These are phyloP conservation scores for Hiodon tergisus DNA, from an alignment of 2,113 vertebrate species.

Conservation along the genomic window DNA sequence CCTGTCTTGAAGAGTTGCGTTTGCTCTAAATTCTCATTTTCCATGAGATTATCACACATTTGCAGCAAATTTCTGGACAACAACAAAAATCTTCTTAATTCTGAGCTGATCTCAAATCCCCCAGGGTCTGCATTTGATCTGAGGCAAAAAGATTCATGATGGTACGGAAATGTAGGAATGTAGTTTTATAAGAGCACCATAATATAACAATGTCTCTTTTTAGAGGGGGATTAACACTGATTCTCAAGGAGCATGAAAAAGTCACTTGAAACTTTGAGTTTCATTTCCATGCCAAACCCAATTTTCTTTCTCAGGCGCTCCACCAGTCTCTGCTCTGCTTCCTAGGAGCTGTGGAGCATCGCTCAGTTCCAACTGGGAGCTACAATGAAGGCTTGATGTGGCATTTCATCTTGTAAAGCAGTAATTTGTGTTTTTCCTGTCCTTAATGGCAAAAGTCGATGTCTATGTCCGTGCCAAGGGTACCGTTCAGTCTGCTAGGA, in stretches of 20 bases:
- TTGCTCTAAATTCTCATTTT: not conserved
- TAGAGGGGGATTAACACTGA: too few relatives aligned
- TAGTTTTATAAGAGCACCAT: too few relatives aligned
- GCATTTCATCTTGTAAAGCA: conserved; percentile 6
- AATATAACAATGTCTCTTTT: too few relatives aligned
- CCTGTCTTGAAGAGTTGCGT: not conserved
- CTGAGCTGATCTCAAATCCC: too few relatives aligned
- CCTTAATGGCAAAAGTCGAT: conserved; percentile 7
- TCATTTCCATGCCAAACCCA: not conserved
- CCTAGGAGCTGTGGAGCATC: not conserved
- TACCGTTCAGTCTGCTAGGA: not conserved
- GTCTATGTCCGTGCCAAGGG: not conserved
- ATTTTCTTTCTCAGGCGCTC: not conserved
- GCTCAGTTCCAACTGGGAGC: not conserved
- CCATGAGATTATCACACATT: conserved; percentile 16
- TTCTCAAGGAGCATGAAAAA: too few relatives aligned
- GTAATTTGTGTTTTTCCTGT: not conserved
- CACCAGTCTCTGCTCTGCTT: not conserved
- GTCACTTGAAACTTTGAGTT: not conserved
- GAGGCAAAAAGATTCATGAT: too few relatives aligned
- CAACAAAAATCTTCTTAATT: too few relatives aligned
- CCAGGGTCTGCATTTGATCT: too few relatives aligned
- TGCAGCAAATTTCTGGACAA: not conserved
- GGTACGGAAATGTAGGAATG: too few relatives aligned
- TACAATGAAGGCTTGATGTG: not conserved